A percentile compares a stretch with the other conserved stretches of the same genome.
Conservation (phyloP, 2,888 invertebrate species). For the Flabesymbios commensalis region DNA sequence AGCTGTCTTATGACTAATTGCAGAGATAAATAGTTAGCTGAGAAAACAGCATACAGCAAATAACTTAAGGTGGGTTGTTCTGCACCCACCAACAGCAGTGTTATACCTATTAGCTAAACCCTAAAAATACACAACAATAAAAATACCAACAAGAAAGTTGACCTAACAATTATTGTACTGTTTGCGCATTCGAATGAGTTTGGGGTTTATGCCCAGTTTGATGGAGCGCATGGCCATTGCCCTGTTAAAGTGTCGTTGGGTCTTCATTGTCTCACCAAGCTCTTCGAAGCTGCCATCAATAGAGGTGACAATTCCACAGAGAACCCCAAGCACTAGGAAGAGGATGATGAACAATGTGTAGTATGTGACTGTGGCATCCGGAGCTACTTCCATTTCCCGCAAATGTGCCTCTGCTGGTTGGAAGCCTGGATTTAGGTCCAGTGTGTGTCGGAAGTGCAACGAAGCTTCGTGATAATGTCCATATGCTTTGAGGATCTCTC, state of each 20-base stretch:
- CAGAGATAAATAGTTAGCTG: too few species aligned
- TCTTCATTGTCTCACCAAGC: conserved; percentile 63
- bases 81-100: too few species aligned
- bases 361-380: conserved; percentile 79
- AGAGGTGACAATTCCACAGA: conserved; percentile 80
- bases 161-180: conserved; percentile 24
- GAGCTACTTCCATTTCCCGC: conserved; percentile 79
- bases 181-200: conserved; percentile 39
- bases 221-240: conserved; percentile 88
- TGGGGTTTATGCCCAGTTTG: conserved; percentile 63
- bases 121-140: too few species aligned
- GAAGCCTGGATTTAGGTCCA: conserved; percentile 83
- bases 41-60: too few species aligned
- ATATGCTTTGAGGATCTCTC: conserved; percentile 88
- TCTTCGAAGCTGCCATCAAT: conserved; percentile 66
- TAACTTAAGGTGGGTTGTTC: too few species aligned
- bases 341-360: conserved; percentile 86
- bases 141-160: too few species aligned
- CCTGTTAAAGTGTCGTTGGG: conserved; percentile 83
- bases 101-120: too few species aligned
- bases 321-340: conserved; percentile 76
- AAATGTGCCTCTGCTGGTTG: conserved; percentile 79
- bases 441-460: conserved; percentile 78
- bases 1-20: too few species aligned
- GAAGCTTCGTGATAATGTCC: conserved; percentile 87